Base-by-base conservation (phyloP, 1,140 invertebrate genomes). In the Platorchestia sp. region DNA sequence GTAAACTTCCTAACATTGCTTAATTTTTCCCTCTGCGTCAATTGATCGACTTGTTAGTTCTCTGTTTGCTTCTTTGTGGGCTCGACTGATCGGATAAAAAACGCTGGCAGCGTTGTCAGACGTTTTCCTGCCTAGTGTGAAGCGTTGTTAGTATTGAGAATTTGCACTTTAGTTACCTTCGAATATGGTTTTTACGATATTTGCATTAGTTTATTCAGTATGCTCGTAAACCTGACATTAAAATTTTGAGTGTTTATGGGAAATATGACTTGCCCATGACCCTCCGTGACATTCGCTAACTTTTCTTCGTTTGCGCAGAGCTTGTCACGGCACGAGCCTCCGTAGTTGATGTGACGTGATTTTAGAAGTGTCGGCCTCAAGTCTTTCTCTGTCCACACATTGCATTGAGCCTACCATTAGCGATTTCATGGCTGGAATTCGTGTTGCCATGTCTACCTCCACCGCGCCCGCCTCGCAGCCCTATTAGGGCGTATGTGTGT, bases 1-100 rank as follows among this genome's bases (percentile, higher is more conserved):
- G 47, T 93, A 93, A 93, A 93, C 91, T 45, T 45, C 91, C 47
- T 47, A 93, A 93, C 91, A 93, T 93, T 44, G 91, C 91, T 93
- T 93, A 93, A 93, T 93, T 93, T 47, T 93, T 93, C 91, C 47
- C 14, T 40, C 14, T 45, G 87, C 87, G 43, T 89, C 87, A 89
- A 89, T 89, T 89, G 87, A 89, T 89, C 87, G 41, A 44, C 87
- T 75, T 1, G 59, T 75, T 75, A 75, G 59, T 75, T 75, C 59
- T 27, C 59, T 22, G 59, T 19, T 75, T 75, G 14, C 59, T 75
- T 75, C 14, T 75, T 75, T 36, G 59, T 75, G 59, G 59, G 27
- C 59, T 75, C 27, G 59, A 3, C 59, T 22, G 59, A 36, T 10
- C 59, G 3, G 59, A 75, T 75, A 75, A 75, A 75, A 75, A 75